Conservation (phyloP, 2,888 invertebrate genomes). For the Polyommatus iphigenia region DNA sequence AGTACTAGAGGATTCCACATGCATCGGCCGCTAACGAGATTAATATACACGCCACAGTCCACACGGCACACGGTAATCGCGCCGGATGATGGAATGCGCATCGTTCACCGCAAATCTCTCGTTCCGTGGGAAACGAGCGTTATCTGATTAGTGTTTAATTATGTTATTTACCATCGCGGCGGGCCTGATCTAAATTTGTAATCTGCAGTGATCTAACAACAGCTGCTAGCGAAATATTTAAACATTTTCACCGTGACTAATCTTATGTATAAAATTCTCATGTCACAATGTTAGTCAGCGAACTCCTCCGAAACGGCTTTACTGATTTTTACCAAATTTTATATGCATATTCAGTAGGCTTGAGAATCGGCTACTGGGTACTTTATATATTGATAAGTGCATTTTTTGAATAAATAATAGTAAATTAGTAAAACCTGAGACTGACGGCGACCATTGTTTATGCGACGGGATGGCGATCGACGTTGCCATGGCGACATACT, state of each 20-base stretch:
- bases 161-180: not conserved
- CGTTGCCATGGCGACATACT: too few relatives aligned
- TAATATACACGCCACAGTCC: slow-evolving; percentile 1
- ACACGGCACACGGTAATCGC: not conserved
- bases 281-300: too few relatives aligned
- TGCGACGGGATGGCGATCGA: too few relatives aligned
- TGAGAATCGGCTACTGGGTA: too few relatives aligned
- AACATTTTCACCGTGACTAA: not conserved
- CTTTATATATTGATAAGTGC: too few relatives aligned
- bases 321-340: too few relatives aligned
- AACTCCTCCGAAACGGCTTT: too few relatives aligned
- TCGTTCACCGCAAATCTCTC: not conserved
- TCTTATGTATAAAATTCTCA: too few relatives aligned
- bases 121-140: not conserved
- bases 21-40: slow-evolving; percentile 11
- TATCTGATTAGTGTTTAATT: slow-evolving; percentile 11
- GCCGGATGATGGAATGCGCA: slow-evolving; percentile 12
- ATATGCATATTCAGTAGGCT: too few relatives aligned
- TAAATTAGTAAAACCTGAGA: too few relatives aligned
- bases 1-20: slow-evolving; percentile 5
- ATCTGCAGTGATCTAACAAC: not conserved
- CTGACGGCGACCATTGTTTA: too few relatives aligned
- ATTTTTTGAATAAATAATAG: too few relatives aligned
- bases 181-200: not conserved
- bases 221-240: not conserved